Evolutionary conservation across 2,113 vertebrate species (phyloP).

Genomic region (Aspiorhynchus laticeps): DNA sequence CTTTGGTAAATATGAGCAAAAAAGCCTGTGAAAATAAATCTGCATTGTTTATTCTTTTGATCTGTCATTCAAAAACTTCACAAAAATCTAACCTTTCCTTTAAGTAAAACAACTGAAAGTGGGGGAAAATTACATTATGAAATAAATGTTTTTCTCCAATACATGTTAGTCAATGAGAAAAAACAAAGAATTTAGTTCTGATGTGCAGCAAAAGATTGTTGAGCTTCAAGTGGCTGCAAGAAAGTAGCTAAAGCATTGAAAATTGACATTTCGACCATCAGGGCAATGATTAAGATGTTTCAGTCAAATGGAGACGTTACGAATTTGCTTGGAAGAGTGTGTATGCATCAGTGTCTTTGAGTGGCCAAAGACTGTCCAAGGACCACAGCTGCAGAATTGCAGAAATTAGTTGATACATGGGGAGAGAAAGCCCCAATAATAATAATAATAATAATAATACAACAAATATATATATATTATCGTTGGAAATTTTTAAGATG

Average conservation of each 20-base stretch:
- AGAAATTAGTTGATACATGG: no score
- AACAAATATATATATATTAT: no score
- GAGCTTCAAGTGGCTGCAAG: no score
- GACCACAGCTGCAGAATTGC: no score
- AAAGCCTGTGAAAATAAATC: background rate
- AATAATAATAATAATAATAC: no score
- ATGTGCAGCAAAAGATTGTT: no score
- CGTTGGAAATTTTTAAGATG: no score
- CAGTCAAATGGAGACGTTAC: background rate
- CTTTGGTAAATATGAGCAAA: background rate
- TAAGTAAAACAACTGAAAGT: no score
- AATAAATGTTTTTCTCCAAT: background rate
- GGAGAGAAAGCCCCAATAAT: no score
- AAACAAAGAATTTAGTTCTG: background rate
- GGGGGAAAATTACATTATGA: background rate
- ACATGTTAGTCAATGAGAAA: background rate
- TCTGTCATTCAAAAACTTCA: background rate
- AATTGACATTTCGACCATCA: background rate
- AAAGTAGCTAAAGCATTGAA: no score
- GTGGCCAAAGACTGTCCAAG: no score
- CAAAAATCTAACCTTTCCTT: background rate
- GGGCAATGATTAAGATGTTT: background rate
- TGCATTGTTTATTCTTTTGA: background rate
- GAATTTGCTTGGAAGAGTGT: background rate
- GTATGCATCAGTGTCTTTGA: no score